Evolutionary conservation across 2,888 invertebrate species (phyloP).

Genomic region (Ganaspis brasiliensis): DNA sequence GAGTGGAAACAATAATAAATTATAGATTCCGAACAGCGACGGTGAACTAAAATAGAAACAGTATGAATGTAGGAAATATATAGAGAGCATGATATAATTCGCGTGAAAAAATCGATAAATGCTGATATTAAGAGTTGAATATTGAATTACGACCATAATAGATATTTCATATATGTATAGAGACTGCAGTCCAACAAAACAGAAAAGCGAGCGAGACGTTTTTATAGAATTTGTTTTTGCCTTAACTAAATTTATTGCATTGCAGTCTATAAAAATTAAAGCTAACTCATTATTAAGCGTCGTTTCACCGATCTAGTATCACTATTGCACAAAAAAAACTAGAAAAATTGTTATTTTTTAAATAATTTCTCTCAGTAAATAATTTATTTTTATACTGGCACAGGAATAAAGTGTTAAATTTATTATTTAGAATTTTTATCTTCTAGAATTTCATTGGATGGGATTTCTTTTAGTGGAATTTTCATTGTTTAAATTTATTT

Average conservation of each 20-base stretch:
- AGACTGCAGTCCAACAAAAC: conserved; percentile 14
- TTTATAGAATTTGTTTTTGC: background rate
- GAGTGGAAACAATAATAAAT: conserved; percentile 4
- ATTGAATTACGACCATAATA: background rate
- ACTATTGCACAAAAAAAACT: too few species aligned
- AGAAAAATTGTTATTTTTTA: too few species aligned
- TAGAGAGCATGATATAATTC: conserved; percentile 7
- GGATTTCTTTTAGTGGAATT: too few species aligned
- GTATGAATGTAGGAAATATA: conserved; percentile 10
- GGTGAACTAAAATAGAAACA: conserved; percentile 5
- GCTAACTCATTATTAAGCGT: conserved; percentile 28
- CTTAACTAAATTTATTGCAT: background rate
- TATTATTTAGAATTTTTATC: too few species aligned
- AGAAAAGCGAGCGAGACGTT: background rate
- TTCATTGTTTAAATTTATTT: too few species aligned
- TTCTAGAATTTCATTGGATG: too few species aligned
- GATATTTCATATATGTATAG: background rate
- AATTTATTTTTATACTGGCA: too few species aligned
- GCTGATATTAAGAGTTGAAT: background rate
- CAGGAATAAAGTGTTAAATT: too few species aligned
- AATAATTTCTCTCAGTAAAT: too few species aligned
- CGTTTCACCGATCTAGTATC: background rate
- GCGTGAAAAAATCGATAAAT: conserved; percentile 32
- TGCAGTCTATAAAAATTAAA: conserved; percentile 22
- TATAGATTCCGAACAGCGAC: conserved; percentile 1